Evolutionary conservation across 2,888 invertebrate genomes (phyloP), one percentile per base, ranked within the genome.

Genomic region (Yponomeuta sedellus): DNA sequence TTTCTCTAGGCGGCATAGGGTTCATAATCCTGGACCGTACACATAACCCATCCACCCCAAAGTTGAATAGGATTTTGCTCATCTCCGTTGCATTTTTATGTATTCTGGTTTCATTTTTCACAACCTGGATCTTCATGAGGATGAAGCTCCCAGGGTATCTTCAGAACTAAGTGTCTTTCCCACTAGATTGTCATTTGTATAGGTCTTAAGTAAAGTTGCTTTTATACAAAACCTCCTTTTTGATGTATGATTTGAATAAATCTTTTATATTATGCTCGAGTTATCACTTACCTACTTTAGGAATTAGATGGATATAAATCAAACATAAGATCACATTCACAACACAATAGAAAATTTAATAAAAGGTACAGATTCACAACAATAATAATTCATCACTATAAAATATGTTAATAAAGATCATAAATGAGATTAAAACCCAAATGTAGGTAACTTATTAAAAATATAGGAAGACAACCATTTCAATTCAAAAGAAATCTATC

Each of bases 41-140:
- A 0, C 97, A 97, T 82, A 96, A 96, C 77, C 96, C 98, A 0
- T 93, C 96, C 0, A 93, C 97, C 58, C 97, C 97, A 0, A 97
- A 97, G 86, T 92, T 99, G 39, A 99, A 98, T 79, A 93, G 98
- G 73, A 94, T 98, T 70, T 91, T 99, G 62, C 93, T 99, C 22
- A 96, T 97, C 68, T 95, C 95, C 68, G 96, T 99, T 70, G 98
- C 98, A 59, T 98, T 98, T 79, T 93, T 97, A 61, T 97, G 97
- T 77, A 96, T 99, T 69, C 86, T 98, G 40, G 95, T 99, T 6
- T 98, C 98, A 4, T 99, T 98, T 88, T 96, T 97, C 74, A 97
- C 98, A 61, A 98, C 98, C 70, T 97, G 98, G 95, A 95, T 99
- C 69, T 99, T 99, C 82, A 99, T 99, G 98, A 94, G 97, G 75